A percentile compares a stretch with the other conserved stretches of the same genome.
Evolutionary conservation across 2,797 vertebrate genomes (phyloP).

Genomic region (Eurystomus glaucurus): DNA sequence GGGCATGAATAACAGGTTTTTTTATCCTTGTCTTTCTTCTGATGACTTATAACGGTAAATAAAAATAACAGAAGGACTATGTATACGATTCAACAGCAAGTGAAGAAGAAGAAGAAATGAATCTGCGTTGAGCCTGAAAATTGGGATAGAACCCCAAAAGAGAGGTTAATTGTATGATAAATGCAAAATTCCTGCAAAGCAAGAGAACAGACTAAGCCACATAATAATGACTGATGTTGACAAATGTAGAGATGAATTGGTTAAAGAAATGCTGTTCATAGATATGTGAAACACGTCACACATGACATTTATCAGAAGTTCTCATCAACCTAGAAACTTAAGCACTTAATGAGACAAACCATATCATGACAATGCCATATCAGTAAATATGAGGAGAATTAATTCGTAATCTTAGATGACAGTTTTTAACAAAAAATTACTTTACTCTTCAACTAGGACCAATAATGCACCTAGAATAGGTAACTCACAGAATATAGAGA

Average conservation of each 20-base stretch:
- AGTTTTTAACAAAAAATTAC: not conserved
- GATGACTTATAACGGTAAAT: not conserved
- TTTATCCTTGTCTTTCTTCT: not conserved
- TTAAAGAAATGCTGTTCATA: not conserved
- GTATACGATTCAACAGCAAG: not conserved
- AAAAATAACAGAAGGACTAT: not conserved
- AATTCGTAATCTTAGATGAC: not conserved
- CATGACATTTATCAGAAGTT: not conserved
- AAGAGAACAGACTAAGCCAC: not conserved
- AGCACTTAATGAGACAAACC: not conserved
- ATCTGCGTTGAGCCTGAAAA: not conserved
- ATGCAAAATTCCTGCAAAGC: not conserved
- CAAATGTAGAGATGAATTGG: not conserved
- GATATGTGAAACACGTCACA: not conserved
- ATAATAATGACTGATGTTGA: not conserved
- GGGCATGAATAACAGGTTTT: accelerated
- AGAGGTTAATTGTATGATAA: not conserved
- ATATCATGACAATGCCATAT: not conserved
- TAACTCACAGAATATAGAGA: not conserved
- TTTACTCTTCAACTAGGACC: not conserved
- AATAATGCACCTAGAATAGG: not conserved
- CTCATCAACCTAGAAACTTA: not conserved
- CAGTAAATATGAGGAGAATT: not conserved
- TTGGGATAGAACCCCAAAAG: not conserved
- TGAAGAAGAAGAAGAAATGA: no score